These are phyloP conservation scores for Gymnothorax javanicus DNA, from an alignment of 2,797 vertebrate genomes.

Conservation along the genomic window DNA sequence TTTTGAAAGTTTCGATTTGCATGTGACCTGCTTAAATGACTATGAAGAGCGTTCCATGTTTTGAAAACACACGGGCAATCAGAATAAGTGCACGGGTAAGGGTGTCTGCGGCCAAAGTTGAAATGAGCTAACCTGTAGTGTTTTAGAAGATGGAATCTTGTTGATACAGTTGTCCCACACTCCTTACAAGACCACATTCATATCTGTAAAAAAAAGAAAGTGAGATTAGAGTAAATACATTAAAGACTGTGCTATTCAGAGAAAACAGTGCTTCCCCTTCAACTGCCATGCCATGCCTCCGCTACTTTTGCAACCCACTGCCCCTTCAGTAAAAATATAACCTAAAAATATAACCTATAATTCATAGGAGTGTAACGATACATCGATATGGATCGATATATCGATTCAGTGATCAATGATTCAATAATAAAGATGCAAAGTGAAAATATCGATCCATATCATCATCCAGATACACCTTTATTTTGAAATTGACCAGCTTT, in stretches of 20 bases:
- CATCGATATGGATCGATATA: too few relatives aligned
- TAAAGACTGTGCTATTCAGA: too few relatives aligned
- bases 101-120: constrained; percentile 13
- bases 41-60: constrained; percentile 14
- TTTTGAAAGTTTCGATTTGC: background rate
- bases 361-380: too few relatives aligned
- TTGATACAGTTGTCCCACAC: constrained; percentile 11
- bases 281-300: background rate
- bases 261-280: too few relatives aligned
- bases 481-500: too few relatives aligned
- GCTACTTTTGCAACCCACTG: background rate
- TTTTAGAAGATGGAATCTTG: constrained; percentile 18
- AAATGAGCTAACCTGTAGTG: constrained; percentile 24
- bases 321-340: background rate
- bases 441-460: too few relatives aligned
- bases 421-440: too few relatives aligned
- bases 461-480: too few relatives aligned
- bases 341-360: background rate
- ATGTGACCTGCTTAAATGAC: background rate
- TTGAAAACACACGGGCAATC: constrained; percentile 24
- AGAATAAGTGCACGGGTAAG: constrained; percentile 16
- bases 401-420: too few relatives aligned
- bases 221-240: too few relatives aligned
- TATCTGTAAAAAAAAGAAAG: background rate
- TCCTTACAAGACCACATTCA: constrained; percentile 16